These are phyloP conservation scores for Melanerpes aurifrons DNA, from an alignment of 2,113 vertebrate species.

Conservation along the genomic window DNA sequence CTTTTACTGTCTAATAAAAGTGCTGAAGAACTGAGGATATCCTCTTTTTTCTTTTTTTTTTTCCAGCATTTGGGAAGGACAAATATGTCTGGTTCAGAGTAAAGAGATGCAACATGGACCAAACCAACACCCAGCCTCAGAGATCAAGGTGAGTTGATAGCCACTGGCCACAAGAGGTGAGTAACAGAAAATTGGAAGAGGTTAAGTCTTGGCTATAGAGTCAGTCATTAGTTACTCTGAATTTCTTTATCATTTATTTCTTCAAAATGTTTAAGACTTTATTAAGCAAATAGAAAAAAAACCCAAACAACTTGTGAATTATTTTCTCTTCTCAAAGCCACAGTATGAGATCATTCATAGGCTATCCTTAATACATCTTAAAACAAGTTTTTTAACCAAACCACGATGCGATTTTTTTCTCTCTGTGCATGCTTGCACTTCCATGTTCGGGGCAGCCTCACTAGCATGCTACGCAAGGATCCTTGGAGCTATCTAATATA, in stretches of 20 bases:
- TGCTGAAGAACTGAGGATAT: not conserved
- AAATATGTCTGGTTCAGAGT: not conserved
- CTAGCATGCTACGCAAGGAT: not conserved
- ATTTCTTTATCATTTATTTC: not conserved
- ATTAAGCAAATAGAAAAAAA: not conserved
- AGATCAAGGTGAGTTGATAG: not conserved
- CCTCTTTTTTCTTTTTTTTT: not conserved
- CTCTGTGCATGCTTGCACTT: not conserved
- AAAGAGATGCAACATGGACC: not conserved
- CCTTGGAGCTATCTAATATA: not conserved
- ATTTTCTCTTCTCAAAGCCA: not conserved
- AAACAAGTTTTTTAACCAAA: not conserved
- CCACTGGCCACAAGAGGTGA: not conserved
- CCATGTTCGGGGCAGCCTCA: not conserved
- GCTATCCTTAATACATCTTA: not conserved
- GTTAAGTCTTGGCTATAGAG: too few species aligned
- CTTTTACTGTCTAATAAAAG: not conserved
- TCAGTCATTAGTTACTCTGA: not conserved
- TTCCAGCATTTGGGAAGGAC: not conserved
- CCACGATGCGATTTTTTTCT: not conserved
- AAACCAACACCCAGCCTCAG: not conserved
- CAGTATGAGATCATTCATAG: not conserved
- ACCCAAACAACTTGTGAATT: not conserved
- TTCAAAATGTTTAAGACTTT: not conserved
- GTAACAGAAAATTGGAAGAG: not conserved